These are phyloP conservation scores for Nibea albiflora DNA, from an alignment of 2,113 vertebrate species.

Conservation along the genomic window DNA sequence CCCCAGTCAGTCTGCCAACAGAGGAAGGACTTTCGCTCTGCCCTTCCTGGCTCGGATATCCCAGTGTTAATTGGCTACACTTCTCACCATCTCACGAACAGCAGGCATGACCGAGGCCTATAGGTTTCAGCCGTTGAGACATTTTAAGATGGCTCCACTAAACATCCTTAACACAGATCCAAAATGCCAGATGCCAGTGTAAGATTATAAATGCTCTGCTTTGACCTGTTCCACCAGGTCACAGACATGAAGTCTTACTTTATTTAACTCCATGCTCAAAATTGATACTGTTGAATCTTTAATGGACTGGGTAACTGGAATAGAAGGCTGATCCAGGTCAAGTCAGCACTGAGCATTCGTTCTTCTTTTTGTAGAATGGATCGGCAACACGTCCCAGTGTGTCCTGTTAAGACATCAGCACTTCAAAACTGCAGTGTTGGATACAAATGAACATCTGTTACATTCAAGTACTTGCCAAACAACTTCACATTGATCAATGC, in stretches of 20 bases:
- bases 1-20: constrained; percentile 38
- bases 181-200: not conserved
- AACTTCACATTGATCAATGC: too few species aligned
- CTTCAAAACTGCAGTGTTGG: too few species aligned
- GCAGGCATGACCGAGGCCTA: not conserved
- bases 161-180: not conserved
- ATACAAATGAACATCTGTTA: too few species aligned
- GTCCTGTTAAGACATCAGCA: not conserved
- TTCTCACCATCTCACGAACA: constrained; percentile 23
- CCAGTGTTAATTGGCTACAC: constrained; percentile 36
- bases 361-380: not conserved
- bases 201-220: not conserved
- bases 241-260: not conserved
- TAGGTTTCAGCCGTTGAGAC: not conserved
- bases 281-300: not conserved
- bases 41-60: constrained; percentile 27
- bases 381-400: not conserved
- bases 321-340: not conserved
- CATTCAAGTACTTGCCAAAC: too few species aligned
- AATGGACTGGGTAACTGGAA: not conserved
- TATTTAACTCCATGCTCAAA: not conserved
- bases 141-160: constrained; percentile 3
- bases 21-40: constrained; percentile 39
- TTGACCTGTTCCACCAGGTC: not conserved
- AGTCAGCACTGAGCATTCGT: not conserved